These are phyloP conservation scores for Paramacrobiotus metropolitanus DNA, from an alignment of 1,140 invertebrate genomes.

Conservation along the genomic window DNA sequence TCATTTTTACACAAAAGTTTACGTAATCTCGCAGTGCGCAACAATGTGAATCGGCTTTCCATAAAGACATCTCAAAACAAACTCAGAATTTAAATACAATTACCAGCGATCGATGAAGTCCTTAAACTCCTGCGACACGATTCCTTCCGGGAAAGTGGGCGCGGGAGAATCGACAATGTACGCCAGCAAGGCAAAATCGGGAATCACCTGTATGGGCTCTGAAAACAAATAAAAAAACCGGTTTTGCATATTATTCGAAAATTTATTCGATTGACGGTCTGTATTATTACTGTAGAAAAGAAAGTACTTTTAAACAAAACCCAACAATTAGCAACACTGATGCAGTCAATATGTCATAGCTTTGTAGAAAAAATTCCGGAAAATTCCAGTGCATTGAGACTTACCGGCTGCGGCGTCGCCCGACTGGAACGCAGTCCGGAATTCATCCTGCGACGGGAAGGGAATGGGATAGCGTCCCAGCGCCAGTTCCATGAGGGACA, in stretches of 20 bases:
- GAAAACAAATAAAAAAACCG: neutral
- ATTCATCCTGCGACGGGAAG: constrained; percentile 60
- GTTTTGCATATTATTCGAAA: too few species aligned
- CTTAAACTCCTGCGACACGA: constrained; percentile 71
- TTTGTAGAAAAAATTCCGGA: neutral
- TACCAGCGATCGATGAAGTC: constrained; percentile 80
- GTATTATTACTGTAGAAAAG: too few species aligned
- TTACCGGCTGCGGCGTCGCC: constrained; percentile 15
- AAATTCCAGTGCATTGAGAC: neutral
- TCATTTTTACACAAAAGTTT: too few species aligned
- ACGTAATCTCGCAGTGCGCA: too few species aligned
- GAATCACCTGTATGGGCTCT: constrained; percentile 37
- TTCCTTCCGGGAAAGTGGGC: constrained; percentile 62
- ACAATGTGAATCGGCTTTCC: too few species aligned
- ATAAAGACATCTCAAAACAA: neutral
- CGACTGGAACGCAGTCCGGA: constrained; percentile 53
- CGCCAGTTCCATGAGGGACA: constrained; percentile 94
- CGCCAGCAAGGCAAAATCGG: constrained; percentile 94
- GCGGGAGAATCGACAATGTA: constrained; percentile 84
- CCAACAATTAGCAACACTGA: too few species aligned
- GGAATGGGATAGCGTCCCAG: constrained; percentile 96
- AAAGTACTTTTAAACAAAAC: too few species aligned
- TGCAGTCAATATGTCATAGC: too few species aligned
- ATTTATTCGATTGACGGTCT: too few species aligned
- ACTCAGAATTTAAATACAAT: constrained; percentile 11